A percentile compares a stretch with the other conserved stretches of the same genome.
These are phyloP conservation scores for Pseudococcus viburni DNA, from an alignment of 2,888 invertebrate species.

Conservation along the genomic window DNA sequence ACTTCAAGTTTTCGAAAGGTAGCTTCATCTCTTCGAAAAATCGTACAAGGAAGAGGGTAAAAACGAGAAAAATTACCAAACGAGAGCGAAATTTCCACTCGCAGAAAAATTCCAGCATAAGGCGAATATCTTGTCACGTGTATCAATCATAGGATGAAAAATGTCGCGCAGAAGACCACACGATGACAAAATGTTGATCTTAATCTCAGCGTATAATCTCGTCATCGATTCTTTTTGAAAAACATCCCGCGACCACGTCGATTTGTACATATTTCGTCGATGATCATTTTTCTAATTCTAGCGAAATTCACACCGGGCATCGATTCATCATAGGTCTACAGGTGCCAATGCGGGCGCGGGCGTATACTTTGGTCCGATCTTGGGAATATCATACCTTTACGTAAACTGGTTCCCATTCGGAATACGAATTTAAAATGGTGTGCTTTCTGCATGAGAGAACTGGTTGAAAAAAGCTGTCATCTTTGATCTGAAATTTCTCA, in stretches of 20 bases:
- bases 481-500: neutral
- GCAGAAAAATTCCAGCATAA: neutral
- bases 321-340: neutral
- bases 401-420: neutral
- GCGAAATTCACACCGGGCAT: neutral
- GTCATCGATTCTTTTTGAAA: neutral
- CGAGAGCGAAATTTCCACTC: neutral
- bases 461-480: slow-evolving; percentile 32
- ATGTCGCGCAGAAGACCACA: neutral
- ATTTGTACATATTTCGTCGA: neutral
- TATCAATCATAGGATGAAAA: neutral
- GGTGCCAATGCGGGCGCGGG: neutral
- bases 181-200: neutral
- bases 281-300: slow-evolving; percentile 11
- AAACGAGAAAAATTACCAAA: neutral
- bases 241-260: neutral
- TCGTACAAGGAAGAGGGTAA: neutral
- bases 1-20: too few relatives aligned
- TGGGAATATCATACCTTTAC: neutral
- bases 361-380: neutral
- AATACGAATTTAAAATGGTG: neutral
- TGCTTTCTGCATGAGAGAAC: slow-evolving; percentile 10
- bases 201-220: neutral
- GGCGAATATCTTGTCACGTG: too few relatives aligned
- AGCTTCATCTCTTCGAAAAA: too few relatives aligned